Evolutionary conservation across 2,113 vertebrate species (phyloP), one percentile per base, ranked within the genome.

Genomic region (Chauna torquata): DNA sequence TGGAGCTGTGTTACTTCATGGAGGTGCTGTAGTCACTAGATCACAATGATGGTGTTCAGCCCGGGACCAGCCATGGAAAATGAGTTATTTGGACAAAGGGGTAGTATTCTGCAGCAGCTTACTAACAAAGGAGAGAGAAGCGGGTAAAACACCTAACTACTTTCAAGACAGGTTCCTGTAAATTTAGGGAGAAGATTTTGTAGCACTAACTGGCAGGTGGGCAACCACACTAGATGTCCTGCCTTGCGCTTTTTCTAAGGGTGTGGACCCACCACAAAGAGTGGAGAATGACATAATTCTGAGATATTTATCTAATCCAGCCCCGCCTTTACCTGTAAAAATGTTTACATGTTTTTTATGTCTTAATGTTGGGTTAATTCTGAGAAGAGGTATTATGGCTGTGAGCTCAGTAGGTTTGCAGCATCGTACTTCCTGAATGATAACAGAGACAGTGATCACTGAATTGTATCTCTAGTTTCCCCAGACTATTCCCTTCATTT

Each of bases 311-410:
- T 66, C 76, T 24, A 44, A 69, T 77, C 36, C 45, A 82, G 74
- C 23, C 49, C 38, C 74, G 74, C 28, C 25, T 89, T 80, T 66
- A 70, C 62, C 86, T 66, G 54, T 82, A 91, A 95, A 94, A 91
- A 76, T n/a, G 16, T 72, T 96, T 87, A 72, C 71, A 64, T 78
- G 25, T 1, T 44, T 88, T 50, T 82, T n/a, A 44, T 82, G 82
- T 82, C 45, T 90, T 79, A 54, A 80, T 57, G 83, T 75, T 54
- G 38, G 11, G n/a, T 71, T 79, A 44, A 89, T 91, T 91, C 78
- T 62, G 62, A 34, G 65, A 94, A 94, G 74, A 88, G 82, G 54
- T 82, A 94, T 91, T 82, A 74, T 70, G 76, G 36, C 79, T 90
- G 45, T 66, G 57, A 82, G 87, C 70, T 91, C 62, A 88, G 55